Percentiles rank a stretch among this genome's conserved stretches.
Evolutionary conservation across 1,140 invertebrate genomes (phyloP).

Genomic region (Tetranychus cinnabarinus): DNA sequence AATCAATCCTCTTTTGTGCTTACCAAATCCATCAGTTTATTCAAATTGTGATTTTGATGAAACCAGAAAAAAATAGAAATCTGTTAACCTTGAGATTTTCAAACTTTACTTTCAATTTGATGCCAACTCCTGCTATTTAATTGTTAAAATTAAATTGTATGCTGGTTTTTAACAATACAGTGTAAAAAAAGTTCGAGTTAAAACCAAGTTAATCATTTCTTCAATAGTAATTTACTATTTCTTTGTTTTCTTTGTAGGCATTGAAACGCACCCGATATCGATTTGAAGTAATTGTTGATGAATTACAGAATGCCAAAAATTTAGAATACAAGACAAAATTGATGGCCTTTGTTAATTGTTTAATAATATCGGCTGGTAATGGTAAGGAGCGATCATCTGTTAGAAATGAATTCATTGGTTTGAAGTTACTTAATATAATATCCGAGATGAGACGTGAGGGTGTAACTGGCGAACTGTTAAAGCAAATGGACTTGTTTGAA

Average conservation of each 20-base stretch:
- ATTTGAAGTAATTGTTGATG: slow-evolving; percentile 24
- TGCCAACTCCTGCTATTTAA: no score
- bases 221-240: background rate
- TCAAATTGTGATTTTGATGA: no score
- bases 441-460: slow-evolving; percentile 38
- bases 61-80: no score
- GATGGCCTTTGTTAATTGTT: slow-evolving; percentile 24
- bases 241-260: background rate
- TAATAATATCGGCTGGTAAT: slow-evolving; percentile 24
- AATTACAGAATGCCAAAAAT: slow-evolving; percentile 21
- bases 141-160: no score
- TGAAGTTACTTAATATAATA: slow-evolving; percentile 20
- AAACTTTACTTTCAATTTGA: no score
- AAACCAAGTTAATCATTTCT: no score
- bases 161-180: no score
- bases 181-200: no score
- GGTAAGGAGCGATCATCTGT: slow-evolving; percentile 21
- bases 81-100: no score
- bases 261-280: slow-evolving; percentile 15
- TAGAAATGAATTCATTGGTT: slow-evolving; percentile 28
- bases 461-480: slow-evolving; percentile 40
- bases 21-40: no score
- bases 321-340: slow-evolving; percentile 19
- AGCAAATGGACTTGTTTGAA: slow-evolving; percentile 75
- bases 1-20: background rate